Evolutionary conservation across 2,113 vertebrate species (phyloP).

Genomic region (Paraplagusia blochii): DNA sequence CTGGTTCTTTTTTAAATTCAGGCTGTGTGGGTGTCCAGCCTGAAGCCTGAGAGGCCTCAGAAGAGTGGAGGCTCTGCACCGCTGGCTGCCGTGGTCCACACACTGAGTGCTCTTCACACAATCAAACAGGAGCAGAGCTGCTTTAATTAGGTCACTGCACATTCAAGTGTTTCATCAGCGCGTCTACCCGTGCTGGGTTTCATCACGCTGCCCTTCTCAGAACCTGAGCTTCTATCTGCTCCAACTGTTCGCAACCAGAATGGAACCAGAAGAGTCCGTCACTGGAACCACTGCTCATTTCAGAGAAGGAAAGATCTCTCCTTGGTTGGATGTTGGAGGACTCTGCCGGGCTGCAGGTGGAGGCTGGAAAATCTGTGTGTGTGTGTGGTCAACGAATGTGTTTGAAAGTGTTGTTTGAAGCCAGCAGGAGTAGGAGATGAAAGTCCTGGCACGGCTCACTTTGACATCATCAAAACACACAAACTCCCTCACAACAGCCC

Average conservation of each 20-base stretch:
- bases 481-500: conserved; percentile 42
- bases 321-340: too few species aligned
- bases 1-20: conserved; percentile 8
- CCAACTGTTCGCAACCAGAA: too few species aligned
- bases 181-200: conserved; percentile 8
- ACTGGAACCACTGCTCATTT: too few species aligned
- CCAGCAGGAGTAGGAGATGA: conserved; percentile 63
- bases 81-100: conserved; percentile 36
- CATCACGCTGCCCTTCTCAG: conserved; percentile 17
- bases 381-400: conserved; percentile 5
- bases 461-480: conserved; percentile 59
- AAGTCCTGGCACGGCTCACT: conserved; percentile 57
- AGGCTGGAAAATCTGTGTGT: not conserved
- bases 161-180: conserved; percentile 33
- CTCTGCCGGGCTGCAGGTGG: not conserved
- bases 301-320: too few species aligned
- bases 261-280: too few species aligned
- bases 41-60: conserved; percentile 42
- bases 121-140: conserved; percentile 20
- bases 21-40: conserved; percentile 42
- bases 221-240: not conserved
- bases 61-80: conserved; percentile 22
- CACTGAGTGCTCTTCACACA: conserved; percentile 39
- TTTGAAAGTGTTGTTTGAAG: conserved; percentile 64
- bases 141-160: conserved; percentile 21